Evolutionary conservation across 2,113 vertebrate genomes (phyloP).

Genomic region (Empidonax traillii): DNA sequence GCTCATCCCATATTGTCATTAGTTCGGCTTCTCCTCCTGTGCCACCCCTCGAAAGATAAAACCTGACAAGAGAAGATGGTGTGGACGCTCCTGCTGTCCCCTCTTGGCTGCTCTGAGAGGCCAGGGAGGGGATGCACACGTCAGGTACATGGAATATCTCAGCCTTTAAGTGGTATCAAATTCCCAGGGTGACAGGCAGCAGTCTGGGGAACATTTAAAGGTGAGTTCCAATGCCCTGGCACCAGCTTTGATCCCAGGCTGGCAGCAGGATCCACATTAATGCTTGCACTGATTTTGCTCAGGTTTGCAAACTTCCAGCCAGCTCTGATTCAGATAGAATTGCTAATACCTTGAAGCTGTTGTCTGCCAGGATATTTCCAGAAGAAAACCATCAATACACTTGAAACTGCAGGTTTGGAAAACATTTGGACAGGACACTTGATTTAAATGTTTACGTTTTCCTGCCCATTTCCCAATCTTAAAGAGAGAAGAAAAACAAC

Average conservation of each 20-base stretch:
- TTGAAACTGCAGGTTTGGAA: neutral
- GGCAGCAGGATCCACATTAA: neutral
- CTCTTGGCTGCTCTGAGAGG: neutral
- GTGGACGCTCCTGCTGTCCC: neutral
- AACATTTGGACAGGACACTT: neutral
- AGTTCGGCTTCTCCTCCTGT: neutral
- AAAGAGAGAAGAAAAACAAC: neutral
- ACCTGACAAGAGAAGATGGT: neutral
- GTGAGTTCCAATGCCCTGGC: neutral
- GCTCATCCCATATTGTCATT: neutral
- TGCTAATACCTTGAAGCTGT: neutral
- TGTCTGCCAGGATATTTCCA: neutral
- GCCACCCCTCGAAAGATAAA: neutral
- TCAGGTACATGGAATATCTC: accelerated
- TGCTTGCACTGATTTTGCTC: neutral
- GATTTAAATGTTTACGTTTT: neutral
- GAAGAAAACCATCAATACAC: neutral
- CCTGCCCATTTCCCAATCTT: neutral
- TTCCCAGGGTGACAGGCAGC: neutral
- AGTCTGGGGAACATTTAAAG: neutral
- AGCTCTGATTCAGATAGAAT: neutral
- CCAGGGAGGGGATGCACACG: neutral
- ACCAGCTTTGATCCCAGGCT: neutral
- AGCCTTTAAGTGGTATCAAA: neutral
- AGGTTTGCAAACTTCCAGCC: neutral